Base-by-base conservation (phyloP, 2,888 invertebrate species). In the Anodontia alba region DNA sequence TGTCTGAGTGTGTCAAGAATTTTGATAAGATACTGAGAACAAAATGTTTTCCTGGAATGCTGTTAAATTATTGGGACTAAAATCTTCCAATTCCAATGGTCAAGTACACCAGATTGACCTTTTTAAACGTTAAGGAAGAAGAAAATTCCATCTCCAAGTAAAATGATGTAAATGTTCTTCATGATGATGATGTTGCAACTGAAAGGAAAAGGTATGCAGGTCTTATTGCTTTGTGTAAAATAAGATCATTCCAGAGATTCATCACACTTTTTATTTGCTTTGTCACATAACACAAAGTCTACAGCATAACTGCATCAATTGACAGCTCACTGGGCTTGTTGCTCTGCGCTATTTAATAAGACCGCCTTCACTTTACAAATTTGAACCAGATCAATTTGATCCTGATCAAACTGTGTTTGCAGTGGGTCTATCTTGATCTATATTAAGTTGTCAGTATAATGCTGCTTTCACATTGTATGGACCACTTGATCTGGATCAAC, bases 191-290 rank as follows among this genome's bases (percentile, higher is more conserved):
- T 5, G 10, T 33, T 15, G 7, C 62, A 10, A 33, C 23, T 33
- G 3, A 15, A 3, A 8, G 5, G 17, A 26, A 62, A 20, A 62
- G 23, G 26, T 26, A 33, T 20, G 3, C 7, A n/a, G 62, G 23
- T 20, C 29, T 62, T 3, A 26, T 23, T 5, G 2, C n/a, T 23
- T 33, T 80, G 20, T 72, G 80, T 38, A 29, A 2, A 0, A n/a
- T n/a, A n/a, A 49, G 0, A 80, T 73, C 0, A 80, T 80, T 29
- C 80, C 76, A 36, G 57, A 38, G 20, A 62, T 69, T 0, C 76
- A 80, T 29, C 80, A 80, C 38, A n/a, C 69, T n/a, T 76, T 73
- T 36, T 76, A 49, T 42, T 49, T 76, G n/a, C 62, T 73, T 5
- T 80, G 26, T 76, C 80, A 1, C 31, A 74, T 29, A 26, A 57